phyloP scores from a whole-genome alignment of 2,797 vertebrate genomes.

The Taenioides sp. region DNA sequence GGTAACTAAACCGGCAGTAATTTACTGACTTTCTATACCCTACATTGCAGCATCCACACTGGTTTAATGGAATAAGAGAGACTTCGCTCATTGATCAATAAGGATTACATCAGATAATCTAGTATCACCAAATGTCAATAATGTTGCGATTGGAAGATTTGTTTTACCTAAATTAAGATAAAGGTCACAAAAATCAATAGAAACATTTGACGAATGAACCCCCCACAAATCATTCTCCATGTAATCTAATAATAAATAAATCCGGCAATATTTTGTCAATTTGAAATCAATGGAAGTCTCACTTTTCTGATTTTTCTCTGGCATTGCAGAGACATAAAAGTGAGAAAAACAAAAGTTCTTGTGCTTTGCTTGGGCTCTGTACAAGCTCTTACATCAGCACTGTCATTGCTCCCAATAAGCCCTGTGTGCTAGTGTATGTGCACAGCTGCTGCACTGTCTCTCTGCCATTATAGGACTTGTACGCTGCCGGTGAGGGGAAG shows the following conservation, averaged over 20 bases:
- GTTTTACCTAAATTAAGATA: conserved; percentile 11
- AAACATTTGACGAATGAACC: conserved; percentile 23
- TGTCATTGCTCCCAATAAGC: conserved; percentile 21
- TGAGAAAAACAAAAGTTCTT: background rate
- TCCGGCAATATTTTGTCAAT: background rate
- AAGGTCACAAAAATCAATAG: conserved; percentile 25
- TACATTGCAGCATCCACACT: background rate
- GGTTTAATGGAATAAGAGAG: background rate
- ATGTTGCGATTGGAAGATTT: background rate
- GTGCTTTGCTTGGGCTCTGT: background rate
- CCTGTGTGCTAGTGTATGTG: conserved; percentile 12
- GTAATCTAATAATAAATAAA: background rate
- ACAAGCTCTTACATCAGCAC: conserved; percentile 16
- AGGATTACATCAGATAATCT: background rate
- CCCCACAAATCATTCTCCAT: background rate
- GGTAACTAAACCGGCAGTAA: background rate
- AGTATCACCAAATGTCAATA: conserved; percentile 37
- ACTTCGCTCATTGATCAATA: background rate
- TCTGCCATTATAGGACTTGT: conserved; percentile 81
- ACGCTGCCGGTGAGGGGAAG: conserved; percentile 88
- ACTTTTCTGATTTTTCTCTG: background rate
- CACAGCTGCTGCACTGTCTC: conserved; percentile 23
- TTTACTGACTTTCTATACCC: background rate
- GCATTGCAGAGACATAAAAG: background rate
- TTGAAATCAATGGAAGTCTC: background rate